These are phyloP conservation scores for Platichthys stellatus DNA, from an alignment of 2,113 vertebrate genomes.

Conservation along the genomic window DNA sequence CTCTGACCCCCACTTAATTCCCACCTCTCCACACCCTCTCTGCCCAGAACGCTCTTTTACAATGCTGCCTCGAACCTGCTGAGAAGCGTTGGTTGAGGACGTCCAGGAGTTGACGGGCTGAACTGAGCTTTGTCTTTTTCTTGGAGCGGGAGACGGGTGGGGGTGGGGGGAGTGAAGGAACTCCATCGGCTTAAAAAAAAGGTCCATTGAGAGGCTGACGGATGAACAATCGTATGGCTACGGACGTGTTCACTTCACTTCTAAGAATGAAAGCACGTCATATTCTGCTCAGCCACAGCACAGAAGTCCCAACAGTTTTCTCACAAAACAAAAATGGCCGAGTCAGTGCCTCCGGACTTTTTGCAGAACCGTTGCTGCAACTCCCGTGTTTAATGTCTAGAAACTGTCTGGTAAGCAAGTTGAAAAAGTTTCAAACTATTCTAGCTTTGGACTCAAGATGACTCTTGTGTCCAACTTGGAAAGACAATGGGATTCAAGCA, in stretches of 20 bases:
- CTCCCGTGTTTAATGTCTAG: too few relatives aligned
- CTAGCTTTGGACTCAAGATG: too few relatives aligned
- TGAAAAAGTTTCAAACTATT: too few relatives aligned
- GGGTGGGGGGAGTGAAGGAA: constrained; percentile 5
- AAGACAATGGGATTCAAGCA: too few relatives aligned
- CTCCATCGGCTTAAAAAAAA: constrained; percentile 16
- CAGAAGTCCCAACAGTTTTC: too few relatives aligned
- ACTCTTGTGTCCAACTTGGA: too few relatives aligned
- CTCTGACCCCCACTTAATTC: constrained; percentile 68
- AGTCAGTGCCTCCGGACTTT: too few relatives aligned
- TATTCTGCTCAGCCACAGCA: neutral
- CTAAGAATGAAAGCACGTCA: constrained; percentile 9
- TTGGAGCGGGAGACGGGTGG: neutral
- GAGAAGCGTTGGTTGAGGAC: constrained; percentile 55
- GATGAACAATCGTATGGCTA: constrained; percentile 21
- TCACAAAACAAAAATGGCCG: neutral
- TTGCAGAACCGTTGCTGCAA: too few relatives aligned
- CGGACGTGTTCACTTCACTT: constrained; percentile 30
- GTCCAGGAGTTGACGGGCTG: constrained; percentile 53
- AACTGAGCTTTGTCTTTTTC: constrained; percentile 56
- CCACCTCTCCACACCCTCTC: constrained; percentile 64
- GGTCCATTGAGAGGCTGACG: constrained; percentile 36
- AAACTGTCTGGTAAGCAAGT: too few relatives aligned
- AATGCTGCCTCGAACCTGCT: constrained; percentile 44
- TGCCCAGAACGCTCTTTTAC: constrained; percentile 51